Base-by-base conservation (phyloP, 2,888 invertebrate species). In the Mystacides longicornis region DNA sequence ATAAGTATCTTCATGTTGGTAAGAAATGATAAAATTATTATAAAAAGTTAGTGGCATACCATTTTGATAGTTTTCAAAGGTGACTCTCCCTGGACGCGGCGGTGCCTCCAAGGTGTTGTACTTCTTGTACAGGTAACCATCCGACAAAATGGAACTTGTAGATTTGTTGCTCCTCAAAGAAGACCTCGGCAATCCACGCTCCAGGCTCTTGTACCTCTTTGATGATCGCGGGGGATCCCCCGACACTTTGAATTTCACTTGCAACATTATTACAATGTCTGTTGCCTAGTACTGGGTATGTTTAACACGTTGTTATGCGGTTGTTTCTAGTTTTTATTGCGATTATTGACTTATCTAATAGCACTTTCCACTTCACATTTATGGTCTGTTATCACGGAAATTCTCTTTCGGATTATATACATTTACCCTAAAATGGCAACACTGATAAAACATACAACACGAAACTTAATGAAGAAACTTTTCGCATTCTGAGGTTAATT, bases 231-330 rank as follows among this genome's bases (percentile, higher is more conserved):
- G 50, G 60, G 75, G 74, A 58, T 77, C 77, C 37, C 76, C 75
- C 37, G 75, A 72, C 55, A 77, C 76, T 64, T 74, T 77, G 58
- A 77, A 64, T 62, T 71, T 77, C 55, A 77, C 67, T 69, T 77
- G 72, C 27, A 77, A 66, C 68, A 74, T 73, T 68, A 74, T 75
- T 7, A 11, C 27, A 27, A 27, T 11, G 27, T 27, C 27, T 27
- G 27, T 27, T 11, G 11, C 27, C 11, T 27, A 27, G 11, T 27
- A 27, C 27, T 27, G 27, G n/a, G n/a, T n/a, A n/a, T n/a, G n/a
- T n/a, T n/a, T n/a, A n/a, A n/a, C n/a, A n/a, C n/a, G n/a, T n/a
- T n/a, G n/a, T n/a, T n/a, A n/a, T n/a, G n/a, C n/a, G n/a, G n/a
- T n/a, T n/a, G n/a, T n/a, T n/a, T n/a, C n/a, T n/a, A n/a, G n/a